These are phyloP conservation scores for Trichopria drosophilae DNA, from an alignment of 2,888 invertebrate genomes.

Conservation along the genomic window DNA sequence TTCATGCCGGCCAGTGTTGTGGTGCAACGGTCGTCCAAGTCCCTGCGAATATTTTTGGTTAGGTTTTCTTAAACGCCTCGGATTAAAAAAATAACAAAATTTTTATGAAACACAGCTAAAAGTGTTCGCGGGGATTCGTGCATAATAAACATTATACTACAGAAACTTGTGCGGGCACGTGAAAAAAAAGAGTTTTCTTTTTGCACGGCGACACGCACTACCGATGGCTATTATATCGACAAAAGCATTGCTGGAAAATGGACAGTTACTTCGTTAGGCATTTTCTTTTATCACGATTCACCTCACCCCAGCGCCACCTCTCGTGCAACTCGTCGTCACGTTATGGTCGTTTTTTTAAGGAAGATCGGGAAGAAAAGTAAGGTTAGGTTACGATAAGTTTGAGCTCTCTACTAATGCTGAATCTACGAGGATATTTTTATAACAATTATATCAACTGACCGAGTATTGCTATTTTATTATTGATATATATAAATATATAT, in stretches of 20 bases:
- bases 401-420: conserved; percentile 53
- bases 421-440: conserved; percentile 51
- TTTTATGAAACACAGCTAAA: no score
- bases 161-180: no score
- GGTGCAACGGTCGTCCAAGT: no score
- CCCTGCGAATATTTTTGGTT: no score
- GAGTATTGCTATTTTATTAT: conserved; percentile 56
- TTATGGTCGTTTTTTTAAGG: no score
- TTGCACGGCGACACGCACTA: conserved; percentile 1
- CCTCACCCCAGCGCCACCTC: no score
- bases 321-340: no score
- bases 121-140: no score
- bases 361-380: conserved; percentile 45
- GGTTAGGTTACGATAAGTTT: conserved; percentile 40
- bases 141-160: no score
- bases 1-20: no score
- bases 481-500: conserved; percentile 40
- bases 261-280: conserved; percentile 53
- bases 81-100: no score
- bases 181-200: background rate
- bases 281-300: conserved; percentile 44
- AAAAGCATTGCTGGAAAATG: conserved; percentile 37
- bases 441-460: conserved; percentile 48
- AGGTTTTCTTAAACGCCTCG: no score
- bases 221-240: conserved; percentile 28